These are phyloP conservation scores for Lacerta bilineata DNA, from an alignment of 2,797 vertebrate species.

Conservation along the genomic window DNA sequence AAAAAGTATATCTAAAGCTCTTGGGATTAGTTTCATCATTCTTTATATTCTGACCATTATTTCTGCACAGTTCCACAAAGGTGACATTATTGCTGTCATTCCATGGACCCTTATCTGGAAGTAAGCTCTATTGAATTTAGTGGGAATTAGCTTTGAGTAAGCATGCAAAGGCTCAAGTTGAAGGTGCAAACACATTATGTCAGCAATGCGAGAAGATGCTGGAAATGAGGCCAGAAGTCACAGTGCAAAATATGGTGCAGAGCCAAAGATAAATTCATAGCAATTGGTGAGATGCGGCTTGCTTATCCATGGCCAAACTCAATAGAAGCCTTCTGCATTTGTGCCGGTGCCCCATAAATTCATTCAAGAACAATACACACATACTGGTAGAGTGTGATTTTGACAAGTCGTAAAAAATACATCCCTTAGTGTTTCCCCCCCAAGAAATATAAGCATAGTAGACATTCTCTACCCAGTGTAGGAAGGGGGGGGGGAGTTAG, in stretches of 20 bases:
- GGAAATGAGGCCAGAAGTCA: neutral
- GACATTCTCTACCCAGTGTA: neutral
- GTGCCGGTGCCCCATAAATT: neutral
- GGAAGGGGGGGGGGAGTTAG: neutral
- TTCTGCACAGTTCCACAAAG: neutral
- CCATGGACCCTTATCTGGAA: neutral
- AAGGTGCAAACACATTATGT: neutral
- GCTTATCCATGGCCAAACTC: neutral
- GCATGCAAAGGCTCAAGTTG: neutral
- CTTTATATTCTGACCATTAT: neutral
- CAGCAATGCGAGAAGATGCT: neutral
- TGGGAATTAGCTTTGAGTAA: conserved; percentile 8
- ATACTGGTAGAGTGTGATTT: neutral
- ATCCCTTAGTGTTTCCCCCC: neutral
- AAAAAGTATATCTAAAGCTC: neutral
- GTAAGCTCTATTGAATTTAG: neutral
- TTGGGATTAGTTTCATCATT: neutral
- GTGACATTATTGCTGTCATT: neutral
- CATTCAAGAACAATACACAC: neutral
- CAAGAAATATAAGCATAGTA: neutral
- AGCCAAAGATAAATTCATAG: neutral
- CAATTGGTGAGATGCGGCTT: neutral
- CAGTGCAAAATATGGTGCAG: neutral
- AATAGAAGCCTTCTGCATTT: neutral
- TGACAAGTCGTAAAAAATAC: neutral